phyloP scores from a whole-genome alignment of 64 coral and sea anemone genomes.

The Platygyra sinensis region DNA sequence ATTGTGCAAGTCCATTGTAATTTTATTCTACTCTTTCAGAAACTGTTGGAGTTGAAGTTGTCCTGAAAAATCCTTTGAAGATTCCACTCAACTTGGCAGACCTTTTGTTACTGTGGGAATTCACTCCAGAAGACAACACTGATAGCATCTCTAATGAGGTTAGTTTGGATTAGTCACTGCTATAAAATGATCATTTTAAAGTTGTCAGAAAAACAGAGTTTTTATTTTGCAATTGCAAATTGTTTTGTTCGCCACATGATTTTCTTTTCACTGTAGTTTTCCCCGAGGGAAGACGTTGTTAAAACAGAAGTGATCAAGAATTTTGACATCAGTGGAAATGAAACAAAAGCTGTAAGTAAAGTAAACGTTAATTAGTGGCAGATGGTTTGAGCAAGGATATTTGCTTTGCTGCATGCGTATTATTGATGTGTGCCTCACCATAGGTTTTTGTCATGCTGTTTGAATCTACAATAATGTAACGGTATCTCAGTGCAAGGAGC shows the following conservation, averaged over 20 bases:
- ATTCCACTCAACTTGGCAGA: no score
- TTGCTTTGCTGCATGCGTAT: no score
- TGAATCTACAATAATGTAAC: no score
- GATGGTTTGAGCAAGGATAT: no score
- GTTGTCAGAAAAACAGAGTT: background rate
- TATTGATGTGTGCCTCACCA: no score
- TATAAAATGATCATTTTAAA: no score
- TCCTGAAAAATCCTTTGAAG: conserved; percentile 82
- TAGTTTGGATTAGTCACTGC: background rate
- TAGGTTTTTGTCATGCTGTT: no score
- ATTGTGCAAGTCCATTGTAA: background rate
- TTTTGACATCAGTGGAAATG: conserved; percentile 84
- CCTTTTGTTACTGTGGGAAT: conserved; percentile 78
- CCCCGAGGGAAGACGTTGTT: conserved; percentile 61
- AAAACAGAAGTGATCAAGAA: conserved; percentile 87
- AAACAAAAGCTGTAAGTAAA: conserved; percentile 83
- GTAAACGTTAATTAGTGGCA: background rate
- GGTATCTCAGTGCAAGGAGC: no score
- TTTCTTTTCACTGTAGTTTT: conserved; percentile 61
- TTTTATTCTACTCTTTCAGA: conserved; percentile 60
- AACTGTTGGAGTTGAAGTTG: conserved; percentile 92
- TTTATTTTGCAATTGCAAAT: background rate
- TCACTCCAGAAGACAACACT: conserved; percentile 60
- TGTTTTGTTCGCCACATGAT: background rate
- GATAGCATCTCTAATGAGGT: conserved; percentile 87